Percentiles rank a stretch among this genome's conserved stretches.
Evolutionary conservation across 2,888 invertebrate species (phyloP).

Genomic region (Aleiodes leptofemur): DNA sequence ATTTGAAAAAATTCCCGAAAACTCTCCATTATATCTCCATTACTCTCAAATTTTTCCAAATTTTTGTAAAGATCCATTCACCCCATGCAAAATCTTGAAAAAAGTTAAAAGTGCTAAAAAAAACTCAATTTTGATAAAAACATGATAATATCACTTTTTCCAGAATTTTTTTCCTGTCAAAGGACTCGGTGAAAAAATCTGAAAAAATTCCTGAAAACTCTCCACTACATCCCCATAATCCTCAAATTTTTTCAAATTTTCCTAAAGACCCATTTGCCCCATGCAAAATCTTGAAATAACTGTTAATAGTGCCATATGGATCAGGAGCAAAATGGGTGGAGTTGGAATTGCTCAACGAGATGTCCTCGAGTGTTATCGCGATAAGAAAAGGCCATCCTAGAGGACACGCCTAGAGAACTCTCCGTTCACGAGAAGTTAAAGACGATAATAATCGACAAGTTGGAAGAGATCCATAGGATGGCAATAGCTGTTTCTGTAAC

Average conservation of each 20-base stretch:
- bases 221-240: too few species aligned
- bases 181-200: not conserved
- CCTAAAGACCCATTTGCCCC: conserved; percentile 50
- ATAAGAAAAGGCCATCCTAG: conserved; percentile 73
- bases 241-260: conserved; percentile 15
- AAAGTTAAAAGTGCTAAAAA: too few species aligned
- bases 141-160: too few species aligned
- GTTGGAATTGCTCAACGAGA: conserved; percentile 69
- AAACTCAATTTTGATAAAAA: too few species aligned
- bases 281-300: too few species aligned
- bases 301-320: conserved; percentile 47
- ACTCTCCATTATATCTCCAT: not conserved
- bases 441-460: conserved; percentile 58
- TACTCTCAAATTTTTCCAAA: conserved; percentile 12
- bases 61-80: conserved; percentile 49
- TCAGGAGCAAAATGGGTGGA: conserved; percentile 71
- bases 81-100: too few species aligned
- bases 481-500: conserved; percentile 13
- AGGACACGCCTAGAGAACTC: conserved; percentile 68
- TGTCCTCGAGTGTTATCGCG: conserved; percentile 73
- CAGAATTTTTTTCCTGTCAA: not conserved
- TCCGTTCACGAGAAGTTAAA: conserved; percentile 50
- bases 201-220: not conserved
- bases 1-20: conserved; percentile 10
- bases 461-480: conserved; percentile 23